Percentiles rank a stretch among this genome's conserved stretches.
These are phyloP conservation scores for Abrostola tripartita DNA, from an alignment of 2,888 invertebrate genomes.

Conservation along the genomic window DNA sequence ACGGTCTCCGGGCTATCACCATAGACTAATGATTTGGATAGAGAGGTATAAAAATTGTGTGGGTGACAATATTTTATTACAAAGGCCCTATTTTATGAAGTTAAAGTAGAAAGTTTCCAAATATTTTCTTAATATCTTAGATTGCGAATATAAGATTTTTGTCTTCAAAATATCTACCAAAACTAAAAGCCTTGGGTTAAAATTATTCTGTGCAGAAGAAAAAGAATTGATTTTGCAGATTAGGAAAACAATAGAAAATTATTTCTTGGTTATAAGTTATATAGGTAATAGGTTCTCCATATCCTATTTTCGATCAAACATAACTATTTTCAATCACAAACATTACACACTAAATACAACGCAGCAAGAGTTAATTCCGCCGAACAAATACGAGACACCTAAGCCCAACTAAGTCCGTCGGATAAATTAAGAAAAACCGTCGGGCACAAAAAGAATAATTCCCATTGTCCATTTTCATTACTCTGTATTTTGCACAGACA, in stretches of 20 bases:
- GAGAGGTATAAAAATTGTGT: constrained; percentile 3
- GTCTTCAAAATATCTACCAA: no score
- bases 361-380: not conserved
- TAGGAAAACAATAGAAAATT: no score
- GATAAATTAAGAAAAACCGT: constrained; percentile 28
- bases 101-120: not conserved
- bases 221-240: no score
- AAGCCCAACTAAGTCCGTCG: not conserved
- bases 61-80: not conserved
- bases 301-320: no score
- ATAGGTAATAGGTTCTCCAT: no score
- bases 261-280: no score
- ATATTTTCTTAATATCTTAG: no score
- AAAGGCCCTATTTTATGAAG: not conserved
- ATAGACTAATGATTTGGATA: constrained; percentile 49
- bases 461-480: constrained; percentile 47
- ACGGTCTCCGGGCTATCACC: constrained; percentile 65
- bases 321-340: no score
- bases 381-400: not conserved
- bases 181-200: no score
- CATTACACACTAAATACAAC: not conserved
- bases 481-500: constrained; percentile 65
- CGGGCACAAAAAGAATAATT: constrained; percentile 14
- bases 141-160: no score
- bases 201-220: no score